Conservation (phyloP, 2,113 vertebrate genomes). For the Motacilla tschutschensis region DNA sequence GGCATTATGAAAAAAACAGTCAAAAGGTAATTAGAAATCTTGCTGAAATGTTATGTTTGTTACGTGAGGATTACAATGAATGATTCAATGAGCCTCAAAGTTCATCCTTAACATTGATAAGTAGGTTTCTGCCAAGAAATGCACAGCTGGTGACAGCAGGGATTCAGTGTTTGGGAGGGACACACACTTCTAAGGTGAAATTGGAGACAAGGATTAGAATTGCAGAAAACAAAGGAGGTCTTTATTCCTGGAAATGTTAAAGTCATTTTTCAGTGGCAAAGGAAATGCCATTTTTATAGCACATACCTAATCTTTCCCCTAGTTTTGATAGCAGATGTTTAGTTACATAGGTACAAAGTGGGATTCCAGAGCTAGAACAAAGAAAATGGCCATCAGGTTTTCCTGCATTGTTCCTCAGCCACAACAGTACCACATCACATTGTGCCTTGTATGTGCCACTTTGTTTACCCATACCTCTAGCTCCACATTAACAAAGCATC, state of each 20-base stretch:
- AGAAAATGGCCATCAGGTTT: neutral
- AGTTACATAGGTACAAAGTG: neutral
- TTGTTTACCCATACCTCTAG: neutral
- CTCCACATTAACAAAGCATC: neutral
- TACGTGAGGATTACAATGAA: conserved; percentile 43
- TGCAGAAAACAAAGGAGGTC: conserved; percentile 33
- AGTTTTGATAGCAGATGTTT: conserved; percentile 46
- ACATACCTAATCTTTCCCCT: conserved; percentile 30
- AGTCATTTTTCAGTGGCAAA: conserved; percentile 62
- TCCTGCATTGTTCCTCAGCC: neutral
- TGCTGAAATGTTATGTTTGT: conserved; percentile 58
- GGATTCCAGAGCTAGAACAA: neutral
- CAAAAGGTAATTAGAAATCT: conserved; percentile 59
- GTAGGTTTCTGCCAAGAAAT: conserved; percentile 42
- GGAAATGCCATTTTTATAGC: conserved; percentile 60
- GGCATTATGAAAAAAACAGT: conserved; percentile 1
- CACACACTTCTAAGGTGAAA: conserved; percentile 43
- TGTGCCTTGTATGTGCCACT: neutral
- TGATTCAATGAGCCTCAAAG: conserved; percentile 36
- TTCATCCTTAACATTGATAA: conserved; percentile 45
- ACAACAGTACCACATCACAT: accelerated
- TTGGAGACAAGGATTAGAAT: conserved; percentile 32
- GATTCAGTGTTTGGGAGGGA: conserved; percentile 46
- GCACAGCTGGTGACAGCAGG: conserved; percentile 38
- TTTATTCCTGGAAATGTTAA: conserved; percentile 63